Evolutionary conservation across 1,140 invertebrate genomes (phyloP), one percentile per base, ranked within the genome.

Genomic region (Cydia strobilella): DNA sequence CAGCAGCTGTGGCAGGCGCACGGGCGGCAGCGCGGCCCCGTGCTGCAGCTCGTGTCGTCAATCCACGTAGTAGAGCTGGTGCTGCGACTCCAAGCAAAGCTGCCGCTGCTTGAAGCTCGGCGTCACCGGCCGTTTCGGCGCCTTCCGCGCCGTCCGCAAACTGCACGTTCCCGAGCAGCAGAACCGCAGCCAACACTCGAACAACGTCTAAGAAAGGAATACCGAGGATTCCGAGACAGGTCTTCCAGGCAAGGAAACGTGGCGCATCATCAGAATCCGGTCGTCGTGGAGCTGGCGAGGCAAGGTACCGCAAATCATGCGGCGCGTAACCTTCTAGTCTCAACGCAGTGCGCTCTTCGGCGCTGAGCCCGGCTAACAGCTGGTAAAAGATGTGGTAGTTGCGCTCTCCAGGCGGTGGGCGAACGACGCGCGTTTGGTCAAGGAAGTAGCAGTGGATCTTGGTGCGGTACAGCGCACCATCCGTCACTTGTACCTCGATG

Each of bases 351-450:
- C 97, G 95, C 92, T 99, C 98, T 80, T 99, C 98, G 65, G 95
- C 90, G 13, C 96, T 96, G 1, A 99, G 94, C 3, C 98, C 98
- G 15, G 97, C 97, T 27, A 99, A 93, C 96, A 99, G 97, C 93
- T 99, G 98, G 93, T 99, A 99, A 94, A 99, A 99, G 86, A 99
- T 98, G 86, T 99, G 98, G 88, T 98, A 99, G 93, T 99, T 99
- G 84, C 98, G 98, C 92, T 99, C 98, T 84, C 96, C 96, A 9
- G 96, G 94, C 77, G 97, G 93, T 5, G 97, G 97, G 35, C 95
- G 94, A 75, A 98, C 98, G 15, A 99, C 97, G 73, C 98, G 95
- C 35, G 97, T 98, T 93, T 99, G 97, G 86, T 99, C 98, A 78
- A 98, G 92, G 93, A 98, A 98, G 86, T 98, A 98, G 90, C 97